Base-by-base conservation (phyloP, 2,888 invertebrate species). In the Conus canariensis region DNA sequence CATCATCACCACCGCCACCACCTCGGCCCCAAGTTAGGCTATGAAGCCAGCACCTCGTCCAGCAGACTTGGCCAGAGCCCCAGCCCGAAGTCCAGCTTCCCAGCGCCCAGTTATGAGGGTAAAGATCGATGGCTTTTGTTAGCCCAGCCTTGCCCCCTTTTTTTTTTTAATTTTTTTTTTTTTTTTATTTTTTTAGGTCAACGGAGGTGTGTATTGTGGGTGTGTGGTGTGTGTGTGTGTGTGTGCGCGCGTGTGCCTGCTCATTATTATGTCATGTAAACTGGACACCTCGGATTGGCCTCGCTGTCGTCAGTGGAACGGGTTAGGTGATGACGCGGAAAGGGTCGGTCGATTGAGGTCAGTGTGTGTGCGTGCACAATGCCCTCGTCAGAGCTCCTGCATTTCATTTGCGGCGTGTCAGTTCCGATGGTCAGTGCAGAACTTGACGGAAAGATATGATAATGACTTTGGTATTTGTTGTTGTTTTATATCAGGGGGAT, bases 141-240 rank as follows among this genome's bases (percentile, higher is more conserved):
- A 6, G 74, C 74, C 74, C 22, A n/a, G 74, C 74, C 74, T 74
- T 74, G 74, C n/a, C 74, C 74, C 4, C n/a, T n/a, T n/a, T n/a
- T n/a, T n/a, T 45, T 45, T 4, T 4, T 4, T 2, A 45, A 45
- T 4, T 45, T 45, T 45, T 2, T 45, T 45, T 45, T 45, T 45
- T 45, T 45, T 45, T 45, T 2, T 45, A 2, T 45, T 45, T 45
- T 45, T 74, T 74, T 22, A 74, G 74, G 74, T 74, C 74, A 74
- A 74, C 74, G 74, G 74, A 74, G 74, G 74, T 74, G 74, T 74
- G 74, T 45, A 45, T 74, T 74, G 74, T 74, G 74, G 74, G 74
- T 74, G 74, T 74, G 74, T 45, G 45, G 45, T 45, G 45, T n/a
- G 74, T n/a, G n/a, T n/a, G 22, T n/a, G 30, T 74, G 74, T 74